Conservation (phyloP, 2,888 invertebrate genomes). For the Volucella bombylans region DNA sequence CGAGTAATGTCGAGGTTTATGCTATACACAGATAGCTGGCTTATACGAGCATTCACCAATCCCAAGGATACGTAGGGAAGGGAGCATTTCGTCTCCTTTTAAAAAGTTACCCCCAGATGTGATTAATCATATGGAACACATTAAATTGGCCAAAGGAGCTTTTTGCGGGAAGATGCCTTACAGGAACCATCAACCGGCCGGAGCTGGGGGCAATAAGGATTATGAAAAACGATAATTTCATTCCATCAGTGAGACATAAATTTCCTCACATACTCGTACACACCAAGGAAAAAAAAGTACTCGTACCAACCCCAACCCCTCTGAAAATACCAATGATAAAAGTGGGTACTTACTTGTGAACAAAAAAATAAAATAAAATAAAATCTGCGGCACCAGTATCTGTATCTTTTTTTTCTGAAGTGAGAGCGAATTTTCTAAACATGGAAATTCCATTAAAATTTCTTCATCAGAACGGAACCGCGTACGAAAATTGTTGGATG, state of each 20-base stretch:
- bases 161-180: slow-evolving; percentile 15
- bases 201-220: slow-evolving; percentile 51
- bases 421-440: slow-evolving; percentile 47
- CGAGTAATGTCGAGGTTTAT: background rate
- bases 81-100: slow-evolving; percentile 1
- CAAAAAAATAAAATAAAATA: slow-evolving; percentile 18
- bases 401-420: slow-evolving; percentile 5
- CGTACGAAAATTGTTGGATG: background rate
- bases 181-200: background rate
- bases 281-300: slow-evolving; percentile 6
- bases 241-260: slow-evolving; percentile 61
- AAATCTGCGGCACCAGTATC: slow-evolving; percentile 8
- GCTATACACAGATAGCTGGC: background rate
- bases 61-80: background rate
- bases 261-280: slow-evolving; percentile 4
- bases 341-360: slow-evolving; percentile 8
- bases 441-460: slow-evolving; percentile 56
- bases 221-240: slow-evolving; percentile 58
- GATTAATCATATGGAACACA: slow-evolving; percentile 59
- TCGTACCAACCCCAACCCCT: background rate
- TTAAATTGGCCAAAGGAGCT: slow-evolving; percentile 57
- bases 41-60: no score
- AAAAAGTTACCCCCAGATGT: slow-evolving; percentile 32
- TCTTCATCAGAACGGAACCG: slow-evolving; percentile 1
- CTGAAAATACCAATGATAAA: slow-evolving; percentile 29